phyloP scores from a whole-genome alignment of 1,140 invertebrate genomes.

The Hesperophylax magnus region DNA sequence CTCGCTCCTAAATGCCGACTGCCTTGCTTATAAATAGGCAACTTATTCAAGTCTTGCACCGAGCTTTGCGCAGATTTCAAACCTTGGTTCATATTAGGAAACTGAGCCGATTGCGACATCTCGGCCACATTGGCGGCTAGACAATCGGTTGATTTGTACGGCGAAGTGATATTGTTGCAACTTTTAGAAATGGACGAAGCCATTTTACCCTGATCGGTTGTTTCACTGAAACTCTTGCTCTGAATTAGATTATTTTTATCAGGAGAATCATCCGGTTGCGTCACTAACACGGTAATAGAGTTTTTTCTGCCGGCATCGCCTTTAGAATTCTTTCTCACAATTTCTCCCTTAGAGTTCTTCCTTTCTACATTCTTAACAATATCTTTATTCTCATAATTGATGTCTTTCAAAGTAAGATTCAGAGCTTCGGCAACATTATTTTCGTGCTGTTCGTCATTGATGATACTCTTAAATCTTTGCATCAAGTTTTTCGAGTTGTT shows the following conservation, averaged over 20 bases:
- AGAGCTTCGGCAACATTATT: constrained; percentile 6
- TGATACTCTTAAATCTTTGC: constrained; percentile 71
- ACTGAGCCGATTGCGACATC: constrained; percentile 50
- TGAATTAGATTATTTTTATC: constrained; percentile 48
- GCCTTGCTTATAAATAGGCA: constrained; percentile 80
- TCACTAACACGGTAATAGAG: constrained; percentile 39
- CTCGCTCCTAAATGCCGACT: constrained; percentile 87
- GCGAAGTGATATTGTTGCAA: constrained; percentile 66
- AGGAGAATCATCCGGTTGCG: constrained; percentile 32
- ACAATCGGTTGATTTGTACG: constrained; percentile 60
- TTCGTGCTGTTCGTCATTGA: constrained; percentile 66
- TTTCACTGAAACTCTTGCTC: constrained; percentile 67
- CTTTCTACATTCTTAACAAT: constrained; percentile 16
- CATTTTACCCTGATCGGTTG: constrained; percentile 57
- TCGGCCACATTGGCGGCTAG: constrained; percentile 60
- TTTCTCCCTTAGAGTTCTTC: constrained; percentile 26
- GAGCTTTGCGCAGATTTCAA: constrained; percentile 60
- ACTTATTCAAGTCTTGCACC: constrained; percentile 69
- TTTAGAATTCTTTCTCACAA: constrained; percentile 28
- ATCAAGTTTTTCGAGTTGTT: constrained; percentile 70
- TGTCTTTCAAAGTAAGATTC: constrained; percentile 4
- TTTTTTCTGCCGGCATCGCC: not conserved
- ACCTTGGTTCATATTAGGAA: constrained; percentile 30
- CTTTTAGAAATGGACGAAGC: constrained; percentile 65
- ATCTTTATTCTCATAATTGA: constrained; percentile 1